Conservation (phyloP, 2,113 vertebrate species). For the Perca schrenkii region DNA sequence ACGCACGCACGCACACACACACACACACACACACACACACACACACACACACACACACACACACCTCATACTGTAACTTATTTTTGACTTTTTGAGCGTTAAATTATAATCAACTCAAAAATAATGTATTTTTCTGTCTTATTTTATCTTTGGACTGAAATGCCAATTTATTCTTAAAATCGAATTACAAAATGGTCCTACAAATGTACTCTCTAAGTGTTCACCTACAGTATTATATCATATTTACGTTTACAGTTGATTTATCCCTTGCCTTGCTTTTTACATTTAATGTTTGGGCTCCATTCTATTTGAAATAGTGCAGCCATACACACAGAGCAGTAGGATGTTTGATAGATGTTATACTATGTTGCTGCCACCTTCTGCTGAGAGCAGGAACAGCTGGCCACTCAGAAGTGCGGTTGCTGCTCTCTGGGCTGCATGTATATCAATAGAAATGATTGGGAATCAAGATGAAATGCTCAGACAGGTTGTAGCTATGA, state of each 20-base stretch:
- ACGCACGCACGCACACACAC: not conserved
- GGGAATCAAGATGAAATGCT: not conserved
- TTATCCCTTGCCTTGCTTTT: not conserved
- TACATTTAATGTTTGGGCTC: not conserved
- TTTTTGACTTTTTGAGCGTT: too few species aligned
- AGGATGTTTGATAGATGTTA: not conserved
- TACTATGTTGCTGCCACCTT: constrained; percentile 1
- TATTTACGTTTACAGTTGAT: not conserved
- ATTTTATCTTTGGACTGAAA: too few species aligned
- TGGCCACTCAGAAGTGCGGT: too few species aligned
- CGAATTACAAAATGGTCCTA: too few species aligned
- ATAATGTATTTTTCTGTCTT: too few species aligned
- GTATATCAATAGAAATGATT: not conserved
- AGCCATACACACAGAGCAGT: too few species aligned
- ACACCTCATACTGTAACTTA: not conserved
- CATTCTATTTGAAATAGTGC: not conserved
- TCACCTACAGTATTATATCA: too few species aligned
- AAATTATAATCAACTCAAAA: too few species aligned
- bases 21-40: not conserved
- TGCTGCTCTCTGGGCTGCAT: not conserved
- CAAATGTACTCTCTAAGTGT: too few species aligned
- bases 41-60: not conserved
- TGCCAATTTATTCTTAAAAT: too few species aligned
- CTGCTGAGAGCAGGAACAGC: not conserved
- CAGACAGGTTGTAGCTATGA: not conserved